Evolutionary conservation across 2,797 vertebrate genomes (phyloP).

Genomic region (Chaenodraco wilsoni): DNA sequence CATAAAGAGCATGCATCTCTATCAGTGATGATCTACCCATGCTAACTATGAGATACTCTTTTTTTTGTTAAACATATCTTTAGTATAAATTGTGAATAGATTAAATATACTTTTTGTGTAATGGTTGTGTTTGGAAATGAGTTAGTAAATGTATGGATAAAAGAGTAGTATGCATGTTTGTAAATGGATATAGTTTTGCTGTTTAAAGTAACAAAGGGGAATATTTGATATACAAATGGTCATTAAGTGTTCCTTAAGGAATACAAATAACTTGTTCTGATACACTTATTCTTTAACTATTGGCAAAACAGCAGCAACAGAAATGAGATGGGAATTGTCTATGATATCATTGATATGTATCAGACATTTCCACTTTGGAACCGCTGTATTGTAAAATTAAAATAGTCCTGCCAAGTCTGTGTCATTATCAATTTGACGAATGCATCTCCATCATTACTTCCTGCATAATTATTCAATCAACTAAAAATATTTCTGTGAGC

Average conservation of each 20-base stretch:
- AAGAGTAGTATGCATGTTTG: no score
- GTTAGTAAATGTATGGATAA: no score
- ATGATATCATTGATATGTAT: slow-evolving; percentile 22
- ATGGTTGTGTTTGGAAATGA: no score
- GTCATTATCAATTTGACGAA: slow-evolving; percentile 40
- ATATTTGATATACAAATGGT: no score
- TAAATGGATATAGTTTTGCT: no score
- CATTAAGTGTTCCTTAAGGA: not conserved
- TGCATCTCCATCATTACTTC: slow-evolving; percentile 33
- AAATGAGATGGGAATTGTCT: slow-evolving; percentile 5
- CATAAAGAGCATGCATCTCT: not conserved
- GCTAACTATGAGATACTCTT: no score
- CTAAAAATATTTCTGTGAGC: slow-evolving; percentile 30
- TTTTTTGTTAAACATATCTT: no score
- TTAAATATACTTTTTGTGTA: no score
- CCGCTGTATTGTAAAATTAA: slow-evolving; percentile 12
- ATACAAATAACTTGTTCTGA: not conserved
- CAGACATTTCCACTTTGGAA: slow-evolving; percentile 36
- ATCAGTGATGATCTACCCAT: not conserved
- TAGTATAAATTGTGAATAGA: no score
- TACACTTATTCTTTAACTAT: not conserved
- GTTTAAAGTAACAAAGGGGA: no score
- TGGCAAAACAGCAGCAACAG: not conserved
- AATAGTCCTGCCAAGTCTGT: slow-evolving; percentile 37
- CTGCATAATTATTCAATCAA: slow-evolving; percentile 32